A percentile compares a stretch with the other conserved stretches of the same genome.
These are phyloP conservation scores for Myotis planiceps DNA, from an alignment of 2,797 vertebrate genomes.

Conservation along the genomic window DNA sequence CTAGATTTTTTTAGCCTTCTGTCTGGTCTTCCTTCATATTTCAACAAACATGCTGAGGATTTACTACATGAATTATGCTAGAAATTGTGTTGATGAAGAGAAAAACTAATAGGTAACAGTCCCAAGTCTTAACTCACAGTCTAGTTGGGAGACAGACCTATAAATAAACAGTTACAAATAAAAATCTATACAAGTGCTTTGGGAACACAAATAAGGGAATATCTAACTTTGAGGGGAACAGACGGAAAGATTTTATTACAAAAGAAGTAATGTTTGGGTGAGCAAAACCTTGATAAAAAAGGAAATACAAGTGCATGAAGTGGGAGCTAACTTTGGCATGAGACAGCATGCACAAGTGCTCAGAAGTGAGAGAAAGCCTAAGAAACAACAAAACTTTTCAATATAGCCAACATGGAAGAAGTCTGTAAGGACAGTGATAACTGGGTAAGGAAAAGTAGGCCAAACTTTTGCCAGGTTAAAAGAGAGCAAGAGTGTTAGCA, in stretches of 20 bases:
- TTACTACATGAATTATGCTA: background rate
- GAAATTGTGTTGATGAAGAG: background rate
- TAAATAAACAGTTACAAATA: constrained; percentile 3
- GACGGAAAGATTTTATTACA: background rate
- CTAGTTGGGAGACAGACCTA: background rate
- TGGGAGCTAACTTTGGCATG: background rate
- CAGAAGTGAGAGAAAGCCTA: background rate
- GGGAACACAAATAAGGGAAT: background rate
- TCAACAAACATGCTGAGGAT: background rate
- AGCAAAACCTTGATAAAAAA: background rate
- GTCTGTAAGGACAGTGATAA: background rate
- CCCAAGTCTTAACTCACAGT: background rate
- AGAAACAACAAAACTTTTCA: background rate
- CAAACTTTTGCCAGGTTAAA: background rate
- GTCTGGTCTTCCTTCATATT: background rate
- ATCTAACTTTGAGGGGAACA: background rate
- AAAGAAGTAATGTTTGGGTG: background rate
- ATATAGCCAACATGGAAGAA: background rate
- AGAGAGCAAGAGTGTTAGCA: background rate
- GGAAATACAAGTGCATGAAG: background rate
- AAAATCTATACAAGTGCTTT: background rate
- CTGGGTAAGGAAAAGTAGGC: background rate
- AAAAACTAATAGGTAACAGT: background rate
- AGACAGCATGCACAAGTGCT: background rate
- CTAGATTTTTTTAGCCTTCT: background rate